Base-by-base conservation (phyloP, 2,888 invertebrate species). In the Drosophila paramelanica region DNA sequence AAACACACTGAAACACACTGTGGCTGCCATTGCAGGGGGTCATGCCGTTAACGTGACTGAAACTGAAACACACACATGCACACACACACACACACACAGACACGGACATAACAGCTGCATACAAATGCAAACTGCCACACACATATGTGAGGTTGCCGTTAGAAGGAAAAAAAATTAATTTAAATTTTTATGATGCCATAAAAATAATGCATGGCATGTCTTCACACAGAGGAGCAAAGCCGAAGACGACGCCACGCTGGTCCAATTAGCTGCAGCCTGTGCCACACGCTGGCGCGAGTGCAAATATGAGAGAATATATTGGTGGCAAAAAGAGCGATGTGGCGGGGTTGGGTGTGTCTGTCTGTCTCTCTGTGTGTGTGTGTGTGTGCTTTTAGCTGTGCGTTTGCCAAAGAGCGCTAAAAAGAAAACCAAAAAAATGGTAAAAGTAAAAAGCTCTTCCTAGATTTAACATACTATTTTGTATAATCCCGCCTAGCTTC, bases 171-270 rank as follows among this genome's bases (percentile, higher is more conserved):
- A 75, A 82, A 87, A 82, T 87, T 84, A 81, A 87, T 84, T 87
- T 76, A 82, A 82, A 82, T 82, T 87, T 82, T 87, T 82, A 82
- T 84, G 81, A 81, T 76, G 81, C 85, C 73, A 87, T 83, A 87
- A 83, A 87, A 87, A 87, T 79, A 84, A 79, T 73, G 75, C 86
- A 73, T 76, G 77, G 73, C 77, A 79, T 81, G 75, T 64, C 61
- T 62, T 33, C 17, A 23, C 58, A 58, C 41, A 52, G 10, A 23
- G n/a, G 14, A 8, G 31, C 10, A 5, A 43, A 60, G 74, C 58
- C 50, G 51, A 39, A 57, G 78, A 49, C 60, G 71, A 71, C 64
- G 76, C 71, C 79, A 71, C 65, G 79, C 79, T 81, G 79, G 52
- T 76, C 78, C 79, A 80, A 84, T 80, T 80, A 80, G 79, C 79